Conservation (phyloP, 2,888 invertebrate species). For the Drosophila mimica region DNA sequence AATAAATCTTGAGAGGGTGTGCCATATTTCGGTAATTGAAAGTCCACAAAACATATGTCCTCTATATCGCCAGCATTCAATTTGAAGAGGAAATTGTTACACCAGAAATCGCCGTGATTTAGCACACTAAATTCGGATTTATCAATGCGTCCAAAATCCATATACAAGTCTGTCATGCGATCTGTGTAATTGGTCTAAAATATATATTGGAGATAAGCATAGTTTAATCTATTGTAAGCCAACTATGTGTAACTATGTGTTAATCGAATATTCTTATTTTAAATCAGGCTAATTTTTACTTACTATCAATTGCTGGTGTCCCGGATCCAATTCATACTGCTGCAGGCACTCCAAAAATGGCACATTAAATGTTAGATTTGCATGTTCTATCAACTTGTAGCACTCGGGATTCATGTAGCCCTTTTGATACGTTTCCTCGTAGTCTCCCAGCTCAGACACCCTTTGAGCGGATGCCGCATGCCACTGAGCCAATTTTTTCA, state of each 20-base stretch:
- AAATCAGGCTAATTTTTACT: conserved; percentile 12
- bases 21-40: conserved; percentile 80
- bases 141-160: conserved; percentile 57
- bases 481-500: conserved; percentile 78
- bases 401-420: conserved; percentile 53
- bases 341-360: conserved; percentile 63
- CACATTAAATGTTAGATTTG: conserved; percentile 51
- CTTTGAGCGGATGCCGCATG: conserved; percentile 80
- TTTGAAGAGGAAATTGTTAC: conserved; percentile 83
- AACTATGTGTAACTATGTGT: neutral
- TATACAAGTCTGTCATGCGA: conserved; percentile 57
- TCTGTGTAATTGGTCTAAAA: conserved; percentile 59
- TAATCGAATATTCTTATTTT: neutral
- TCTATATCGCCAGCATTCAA: conserved; percentile 64
- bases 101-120: conserved; percentile 83
- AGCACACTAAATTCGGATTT: conserved; percentile 69
- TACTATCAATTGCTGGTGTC: conserved; percentile 67
- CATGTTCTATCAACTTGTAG: conserved; percentile 44
- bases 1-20: conserved; percentile 81
- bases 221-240: neutral
- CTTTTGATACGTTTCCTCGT: conserved; percentile 45
- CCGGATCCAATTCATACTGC: conserved; percentile 50
- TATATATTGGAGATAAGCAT: neutral
- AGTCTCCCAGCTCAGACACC: conserved; percentile 59
- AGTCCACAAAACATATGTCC: conserved; percentile 82